Evolutionary conservation across 2,797 vertebrate species (phyloP), one percentile per base, ranked within the genome.

Genomic region (Pyrocephalus nanus): DNA sequence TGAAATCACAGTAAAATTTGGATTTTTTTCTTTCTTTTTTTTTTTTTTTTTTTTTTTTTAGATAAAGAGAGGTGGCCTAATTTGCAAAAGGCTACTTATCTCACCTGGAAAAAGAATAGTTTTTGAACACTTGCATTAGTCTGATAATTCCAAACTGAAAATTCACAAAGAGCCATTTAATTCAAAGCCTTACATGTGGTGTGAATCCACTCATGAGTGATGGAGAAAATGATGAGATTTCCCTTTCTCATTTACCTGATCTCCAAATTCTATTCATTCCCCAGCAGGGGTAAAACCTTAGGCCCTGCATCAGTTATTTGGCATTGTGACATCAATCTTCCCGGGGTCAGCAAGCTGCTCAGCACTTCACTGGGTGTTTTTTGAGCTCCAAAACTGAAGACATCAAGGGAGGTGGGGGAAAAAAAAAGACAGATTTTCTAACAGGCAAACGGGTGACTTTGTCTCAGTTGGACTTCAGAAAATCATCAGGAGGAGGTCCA

Each of bases 241-340:
- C 81, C 71, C 30, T 76, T 82, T 88, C 80, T 95, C 92, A 89
- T 96, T 96, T 92, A 65, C 78, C 74, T 82, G 57, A 91, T 85
- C 47, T 71, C 81, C 81, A 74, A 42, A 62, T 38, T 75, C 72
- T 61, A 85, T 89, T 91, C 53, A 67, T 85, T 90, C 74, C 87
- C 69, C 78, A 74, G 78, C 69, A 71, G 92, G 84, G 19, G n/a
- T n/a, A 54, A 92, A 93, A 89, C 22, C 21, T 42, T 2, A 2
- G 22, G 25, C 53, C 57, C 40, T 36, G 18, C 45, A 50, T n/a
- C 69, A 32, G 4, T 57, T 54, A 22, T 67, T 76, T 86, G 58
- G 22, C 42, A 64, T 79, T 26, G 72, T 89, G 45, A 42, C 58
- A 95, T 74, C 87, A 65, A 65, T 85, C 89, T 83, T 15, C 7